Conservation (phyloP, 2,797 vertebrate genomes). For the Choloepus didactylus region DNA sequence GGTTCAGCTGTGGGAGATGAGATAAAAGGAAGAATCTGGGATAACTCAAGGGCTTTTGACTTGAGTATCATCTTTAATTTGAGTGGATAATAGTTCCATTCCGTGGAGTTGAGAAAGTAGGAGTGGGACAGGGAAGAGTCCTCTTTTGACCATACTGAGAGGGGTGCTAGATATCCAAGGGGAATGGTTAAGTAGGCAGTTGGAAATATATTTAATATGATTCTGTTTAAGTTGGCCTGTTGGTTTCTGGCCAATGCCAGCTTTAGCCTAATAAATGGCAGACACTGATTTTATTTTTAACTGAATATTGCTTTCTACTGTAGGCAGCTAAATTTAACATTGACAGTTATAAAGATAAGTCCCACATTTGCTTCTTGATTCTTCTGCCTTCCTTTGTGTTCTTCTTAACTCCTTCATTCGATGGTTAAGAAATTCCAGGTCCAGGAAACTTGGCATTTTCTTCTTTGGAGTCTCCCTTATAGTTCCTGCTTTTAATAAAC, state of each 20-base stretch:
- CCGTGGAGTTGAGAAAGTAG: neutral
- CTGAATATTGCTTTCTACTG: neutral
- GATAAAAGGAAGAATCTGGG: neutral
- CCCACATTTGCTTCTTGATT: slow-evolving; percentile 26
- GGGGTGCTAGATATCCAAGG: neutral
- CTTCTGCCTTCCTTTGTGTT: neutral
- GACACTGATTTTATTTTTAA: slow-evolving; percentile 47
- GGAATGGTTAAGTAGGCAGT: neutral
- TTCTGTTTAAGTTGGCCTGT: neutral
- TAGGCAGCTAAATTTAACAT: neutral
- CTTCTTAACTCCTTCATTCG: neutral
- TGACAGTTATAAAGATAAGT: neutral
- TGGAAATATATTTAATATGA: neutral
- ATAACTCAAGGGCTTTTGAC: neutral
- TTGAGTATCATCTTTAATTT: neutral
- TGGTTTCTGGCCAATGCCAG: slow-evolving; percentile 23
- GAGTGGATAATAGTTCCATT: neutral
- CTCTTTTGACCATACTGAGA: neutral
- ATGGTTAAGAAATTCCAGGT: neutral
- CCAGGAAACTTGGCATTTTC: neutral
- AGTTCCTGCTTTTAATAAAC: neutral
- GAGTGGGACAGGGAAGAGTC: neutral
- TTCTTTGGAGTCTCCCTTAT: neutral
- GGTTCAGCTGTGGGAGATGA: neutral
- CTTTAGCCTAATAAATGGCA: neutral